phyloP scores from a whole-genome alignment of 2,888 invertebrate species.

The Protophormia terraenovae region DNA sequence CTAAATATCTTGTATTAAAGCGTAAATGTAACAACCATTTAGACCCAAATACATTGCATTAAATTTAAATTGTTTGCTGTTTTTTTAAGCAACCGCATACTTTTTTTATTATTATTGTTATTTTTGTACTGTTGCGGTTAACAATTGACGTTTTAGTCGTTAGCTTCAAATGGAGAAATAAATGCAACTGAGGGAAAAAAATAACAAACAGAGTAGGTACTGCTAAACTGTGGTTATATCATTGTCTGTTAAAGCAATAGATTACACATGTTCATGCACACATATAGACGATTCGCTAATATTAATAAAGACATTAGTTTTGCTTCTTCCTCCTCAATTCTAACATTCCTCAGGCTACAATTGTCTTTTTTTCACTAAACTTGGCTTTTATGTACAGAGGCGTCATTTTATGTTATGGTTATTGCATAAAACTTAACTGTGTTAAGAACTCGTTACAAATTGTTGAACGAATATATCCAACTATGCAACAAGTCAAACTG shows the following conservation, averaged over 20 bases:
- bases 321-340: conserved; percentile 6
- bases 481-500: conserved; percentile 25
- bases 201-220: conserved; percentile 1
- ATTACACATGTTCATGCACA: not conserved
- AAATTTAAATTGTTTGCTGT: conserved; percentile 47
- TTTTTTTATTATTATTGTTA: conserved; percentile 1
- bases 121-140: conserved; percentile 17
- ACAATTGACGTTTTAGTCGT: conserved; percentile 28
- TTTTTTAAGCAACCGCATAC: conserved; percentile 17
- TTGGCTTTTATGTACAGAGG: not conserved
- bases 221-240: conserved; percentile 17
- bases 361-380: not conserved
- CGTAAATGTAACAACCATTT: conserved; percentile 23
- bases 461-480: not conserved
- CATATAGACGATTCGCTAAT: conserved; percentile 16
- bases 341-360: conserved; percentile 13
- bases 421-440: conserved; percentile 21
- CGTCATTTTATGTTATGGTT: conserved; percentile 21
- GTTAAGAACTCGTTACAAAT: conserved; percentile 22
- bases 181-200: not conserved
- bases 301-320: conserved; percentile 62
- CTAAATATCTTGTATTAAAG: not conserved
- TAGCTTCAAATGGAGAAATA: conserved; percentile 7
- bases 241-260: not conserved
- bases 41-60: conserved; percentile 29